Evolutionary conservation across 1,140 invertebrate genomes (phyloP).

Genomic region (Drosophila parvula): DNA sequence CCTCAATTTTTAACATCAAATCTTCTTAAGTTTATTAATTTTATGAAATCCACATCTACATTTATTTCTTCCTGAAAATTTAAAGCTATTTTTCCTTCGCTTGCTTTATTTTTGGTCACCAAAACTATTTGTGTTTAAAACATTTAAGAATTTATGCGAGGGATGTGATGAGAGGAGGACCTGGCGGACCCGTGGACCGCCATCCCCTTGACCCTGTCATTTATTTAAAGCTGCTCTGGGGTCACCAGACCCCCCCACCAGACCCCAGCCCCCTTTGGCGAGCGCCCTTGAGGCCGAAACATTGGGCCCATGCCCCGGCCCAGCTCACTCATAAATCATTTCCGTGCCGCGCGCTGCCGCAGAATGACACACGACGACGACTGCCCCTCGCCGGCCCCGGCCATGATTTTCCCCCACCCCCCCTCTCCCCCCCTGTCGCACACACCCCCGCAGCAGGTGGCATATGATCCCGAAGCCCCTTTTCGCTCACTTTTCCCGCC

Average conservation of each 20-base stretch:
- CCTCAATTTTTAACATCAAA: no score
- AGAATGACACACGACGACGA: conserved; percentile 76
- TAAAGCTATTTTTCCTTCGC: not conserved
- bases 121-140: conserved; percentile 50
- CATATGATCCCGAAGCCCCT: conserved; percentile 19
- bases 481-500: not conserved
- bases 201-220: conserved; percentile 42
- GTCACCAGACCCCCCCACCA: not conserved
- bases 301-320: conserved; percentile 12
- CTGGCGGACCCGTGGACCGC: conserved; percentile 19
- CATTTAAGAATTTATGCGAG: conserved; percentile 62
- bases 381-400: not conserved
- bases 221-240: conserved; percentile 51
- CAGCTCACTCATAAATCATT: conserved; percentile 76
- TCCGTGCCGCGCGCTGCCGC: conserved; percentile 72
- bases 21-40: not conserved
- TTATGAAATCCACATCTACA: not conserved
- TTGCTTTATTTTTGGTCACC: not conserved
- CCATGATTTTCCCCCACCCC: conserved; percentile 3
- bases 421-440: no score
- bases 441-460: conserved; percentile 55
- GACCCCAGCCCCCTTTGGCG: not conserved
- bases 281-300: not conserved
- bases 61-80: not conserved
- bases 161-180: conserved; percentile 53